Percentiles rank a stretch among this genome's conserved stretches.
phyloP scores from a whole-genome alignment of 2,888 invertebrate genomes.

The Agriopis marginaria region DNA sequence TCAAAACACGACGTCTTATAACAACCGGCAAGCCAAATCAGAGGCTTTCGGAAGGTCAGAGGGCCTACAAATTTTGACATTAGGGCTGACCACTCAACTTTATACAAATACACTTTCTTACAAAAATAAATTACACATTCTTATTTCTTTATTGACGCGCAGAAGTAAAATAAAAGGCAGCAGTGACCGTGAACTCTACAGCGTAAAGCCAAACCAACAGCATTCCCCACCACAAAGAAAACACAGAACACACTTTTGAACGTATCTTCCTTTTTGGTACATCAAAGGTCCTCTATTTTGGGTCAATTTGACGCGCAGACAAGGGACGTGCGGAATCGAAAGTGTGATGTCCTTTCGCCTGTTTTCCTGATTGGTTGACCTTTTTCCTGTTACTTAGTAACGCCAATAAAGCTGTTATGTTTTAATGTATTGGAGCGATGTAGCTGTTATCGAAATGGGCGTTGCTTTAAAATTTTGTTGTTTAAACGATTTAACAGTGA shows the following conservation, averaged over 20 bases:
- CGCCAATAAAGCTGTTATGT: conserved; percentile 4
- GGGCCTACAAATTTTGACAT: too few relatives aligned
- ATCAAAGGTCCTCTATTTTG: conserved; percentile 14
- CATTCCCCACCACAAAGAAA: neutral
- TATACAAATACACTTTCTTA: too few relatives aligned
- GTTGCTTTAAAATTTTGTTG: neutral
- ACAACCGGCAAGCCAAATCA: too few relatives aligned
- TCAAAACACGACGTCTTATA: too few relatives aligned
- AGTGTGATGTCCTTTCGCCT: conserved; percentile 33
- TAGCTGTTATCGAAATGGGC: neutral
- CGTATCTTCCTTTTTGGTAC: neutral
- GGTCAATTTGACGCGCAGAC: conserved; percentile 36
- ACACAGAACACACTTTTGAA: neutral
- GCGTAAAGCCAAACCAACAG: too few relatives aligned
- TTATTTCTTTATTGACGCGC: too few relatives aligned
- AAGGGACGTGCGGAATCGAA: conserved; percentile 35
- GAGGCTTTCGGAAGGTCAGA: too few relatives aligned
- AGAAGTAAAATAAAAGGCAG: too few relatives aligned
- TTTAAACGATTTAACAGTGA: too few relatives aligned
- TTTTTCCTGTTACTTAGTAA: conserved; percentile 29
- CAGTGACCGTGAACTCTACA: too few relatives aligned
- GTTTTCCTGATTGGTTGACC: conserved; percentile 33
- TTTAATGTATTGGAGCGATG: conserved; percentile 2
- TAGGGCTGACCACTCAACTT: too few relatives aligned
- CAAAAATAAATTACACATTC: too few relatives aligned